Base-by-base conservation (phyloP, 2,113 vertebrate genomes). In the Pseudorasbora parva region DNA sequence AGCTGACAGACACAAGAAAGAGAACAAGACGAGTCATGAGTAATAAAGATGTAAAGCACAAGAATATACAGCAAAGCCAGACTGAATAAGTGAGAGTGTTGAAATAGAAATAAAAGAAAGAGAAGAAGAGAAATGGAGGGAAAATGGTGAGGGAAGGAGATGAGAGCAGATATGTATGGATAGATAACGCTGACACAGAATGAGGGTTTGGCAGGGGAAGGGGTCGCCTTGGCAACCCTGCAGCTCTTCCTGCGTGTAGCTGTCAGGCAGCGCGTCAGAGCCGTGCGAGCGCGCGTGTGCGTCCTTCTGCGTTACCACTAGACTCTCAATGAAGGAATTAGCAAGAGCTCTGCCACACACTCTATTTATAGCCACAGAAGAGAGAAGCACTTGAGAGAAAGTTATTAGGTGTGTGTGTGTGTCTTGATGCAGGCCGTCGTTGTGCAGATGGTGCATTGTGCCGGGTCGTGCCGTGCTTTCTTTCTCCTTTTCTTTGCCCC, bases 291-390 rank as follows among this genome's bases (percentile, higher is more conserved):
- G 85, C 62, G 62, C 56, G 41, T 57, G 59, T 62, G 74, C 62
- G 25, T 90, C 87, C 88, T 86, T 90, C 85, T 88, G 85, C 85
- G 83, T 88, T 89, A 90, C 86, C 84, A 82, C 87, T 87, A 78
- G 88, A 90, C 87, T 92, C 91, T 91, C 90, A 94, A 92, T 94
- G 90, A 93, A 92, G 88, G 92, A 94, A 94, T 94, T 94, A 93
- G 90, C 80, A 83, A 87, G 83, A 89, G 88, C 91, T 74, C 76
- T 10, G 92, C 89, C 81, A 89, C 89, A 90, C 86, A 84, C 85
- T 89, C 90, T 94, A 94, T 94, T 94, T 94, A 91, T 94, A 94
- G 91, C 89, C 84, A 68, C 45, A 62, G 85, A 90, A 87, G 84
- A 82, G 84, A 66, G 84, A 51, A 54, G 4, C 54, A 45, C 77